Percentiles rank a stretch among this genome's conserved stretches.
phyloP scores from a whole-genome alignment of 2,797 vertebrate species.

The Brachymystax lenok region DNA sequence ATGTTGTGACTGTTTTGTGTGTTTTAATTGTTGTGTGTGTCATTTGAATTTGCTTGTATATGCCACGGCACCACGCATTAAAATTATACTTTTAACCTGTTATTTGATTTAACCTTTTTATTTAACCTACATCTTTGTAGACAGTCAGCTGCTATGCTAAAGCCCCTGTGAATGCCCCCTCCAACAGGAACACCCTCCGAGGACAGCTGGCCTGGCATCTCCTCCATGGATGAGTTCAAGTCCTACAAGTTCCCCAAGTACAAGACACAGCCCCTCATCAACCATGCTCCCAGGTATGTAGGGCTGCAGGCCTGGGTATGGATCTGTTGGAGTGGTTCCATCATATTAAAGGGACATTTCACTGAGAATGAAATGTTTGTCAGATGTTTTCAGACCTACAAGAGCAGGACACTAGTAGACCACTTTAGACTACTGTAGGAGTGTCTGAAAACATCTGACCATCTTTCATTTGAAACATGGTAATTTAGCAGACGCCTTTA shows the following conservation, averaged over 20 bases:
- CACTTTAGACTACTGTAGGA: too few species aligned
- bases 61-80: too few species aligned
- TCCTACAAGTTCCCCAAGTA: slow-evolving; percentile 96
- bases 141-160: slow-evolving; percentile 48
- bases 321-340: background rate
- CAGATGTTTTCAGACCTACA: too few species aligned
- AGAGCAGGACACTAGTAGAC: too few species aligned
- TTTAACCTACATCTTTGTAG: slow-evolving; percentile 31
- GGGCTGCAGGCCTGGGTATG: background rate
- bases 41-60: slow-evolving; percentile 16
- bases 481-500: too few species aligned
- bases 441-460: too few species aligned
- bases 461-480: too few species aligned
- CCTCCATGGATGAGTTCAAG: slow-evolving; percentile 92
- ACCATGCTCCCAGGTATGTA: slow-evolving; percentile 91
- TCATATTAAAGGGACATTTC: too few species aligned
- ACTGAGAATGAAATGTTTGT: too few species aligned
- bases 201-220: slow-evolving; percentile 93
- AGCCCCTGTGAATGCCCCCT: slow-evolving; percentile 12
- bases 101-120: too few species aligned
- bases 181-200: slow-evolving; percentile 88
- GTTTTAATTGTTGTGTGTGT: slow-evolving; percentile 20
- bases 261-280: slow-evolving; percentile 90
- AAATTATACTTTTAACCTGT: too few species aligned
- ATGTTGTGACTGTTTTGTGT: background rate